A percentile compares a stretch with the other conserved stretches of the same genome.
Conservation (phyloP, 2,113 vertebrate species). For the Maccullochella peelii region DNA sequence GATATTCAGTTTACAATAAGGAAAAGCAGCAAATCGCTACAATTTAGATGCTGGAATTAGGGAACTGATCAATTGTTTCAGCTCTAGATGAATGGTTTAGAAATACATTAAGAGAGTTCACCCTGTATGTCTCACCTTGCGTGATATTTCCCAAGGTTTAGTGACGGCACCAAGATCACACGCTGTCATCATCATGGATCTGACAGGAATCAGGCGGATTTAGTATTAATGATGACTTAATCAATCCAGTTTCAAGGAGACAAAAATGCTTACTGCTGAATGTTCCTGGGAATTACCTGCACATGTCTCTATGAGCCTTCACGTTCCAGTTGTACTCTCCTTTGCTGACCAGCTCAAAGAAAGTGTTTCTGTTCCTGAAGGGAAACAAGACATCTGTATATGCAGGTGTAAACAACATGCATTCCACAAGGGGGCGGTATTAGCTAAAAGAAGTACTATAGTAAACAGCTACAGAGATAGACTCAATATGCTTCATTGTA, state of each 20-base stretch:
- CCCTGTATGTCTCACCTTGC: conserved; percentile 88
- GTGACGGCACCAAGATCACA: conserved; percentile 99
- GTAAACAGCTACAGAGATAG: background rate
- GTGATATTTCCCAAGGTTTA: conserved; percentile 99
- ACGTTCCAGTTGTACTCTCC: conserved; percentile 96
- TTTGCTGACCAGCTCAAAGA: conserved; percentile 97
- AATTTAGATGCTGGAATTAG: background rate
- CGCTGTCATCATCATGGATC: conserved; percentile 99
- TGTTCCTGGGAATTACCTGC: conserved; percentile 85
- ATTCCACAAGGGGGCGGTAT: conserved; percentile 79
- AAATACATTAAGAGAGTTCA: background rate
- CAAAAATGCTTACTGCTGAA: background rate
- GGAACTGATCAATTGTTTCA: background rate
- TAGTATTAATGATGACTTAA: background rate
- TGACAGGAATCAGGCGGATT: conserved; percentile 69
- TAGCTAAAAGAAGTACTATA: conserved; percentile 51
- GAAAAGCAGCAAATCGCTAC: background rate
- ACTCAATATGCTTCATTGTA: conserved; percentile 19
- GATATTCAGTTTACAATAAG: background rate
- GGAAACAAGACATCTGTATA: conserved; percentile 19
- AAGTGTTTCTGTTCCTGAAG: conserved; percentile 92
- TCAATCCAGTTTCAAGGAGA: background rate
- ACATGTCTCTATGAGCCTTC: conserved; percentile 93
- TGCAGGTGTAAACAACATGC: conserved; percentile 29
- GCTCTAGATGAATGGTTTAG: background rate